These are phyloP conservation scores for Heliconius aoede DNA, from an alignment of 2,888 invertebrate genomes.

Conservation along the genomic window DNA sequence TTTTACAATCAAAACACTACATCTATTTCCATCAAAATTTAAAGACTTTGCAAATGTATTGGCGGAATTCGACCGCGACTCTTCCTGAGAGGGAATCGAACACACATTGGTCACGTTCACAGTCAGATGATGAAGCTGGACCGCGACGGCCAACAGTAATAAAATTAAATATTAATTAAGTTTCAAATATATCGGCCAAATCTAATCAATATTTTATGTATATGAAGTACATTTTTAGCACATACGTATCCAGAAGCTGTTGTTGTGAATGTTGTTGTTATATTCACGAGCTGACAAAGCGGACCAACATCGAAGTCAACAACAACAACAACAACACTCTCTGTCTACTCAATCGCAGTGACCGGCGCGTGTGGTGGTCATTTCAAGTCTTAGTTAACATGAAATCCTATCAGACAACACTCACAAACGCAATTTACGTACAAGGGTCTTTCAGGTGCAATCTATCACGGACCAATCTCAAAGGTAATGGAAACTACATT, in stretches of 20 bases:
- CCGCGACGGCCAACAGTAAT: neutral
- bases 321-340: too few species aligned
- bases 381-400: neutral
- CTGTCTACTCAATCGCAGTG: neutral
- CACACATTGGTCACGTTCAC: neutral
- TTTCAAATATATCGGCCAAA: neutral
- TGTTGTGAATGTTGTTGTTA: neutral
- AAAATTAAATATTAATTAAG: neutral
- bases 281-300: neutral
- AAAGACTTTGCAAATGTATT: too few species aligned
- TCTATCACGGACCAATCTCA: constrained; percentile 3
- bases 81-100: neutral
- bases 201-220: neutral
- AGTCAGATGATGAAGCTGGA: neutral
- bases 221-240: neutral
- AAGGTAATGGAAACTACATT: constrained; percentile 10
- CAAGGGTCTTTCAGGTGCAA: constrained; percentile 5
- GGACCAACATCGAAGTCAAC: neutral
- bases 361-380: neutral
- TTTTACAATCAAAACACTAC: too few species aligned
- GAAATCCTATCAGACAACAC: constrained; percentile 8
- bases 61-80: too few species aligned
- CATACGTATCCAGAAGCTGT: neutral
- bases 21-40: too few species aligned
- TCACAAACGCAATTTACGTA: neutral